These are phyloP conservation scores for Enteromius anoplus DNA, from an alignment of 2,797 vertebrate genomes.

Conservation along the genomic window DNA sequence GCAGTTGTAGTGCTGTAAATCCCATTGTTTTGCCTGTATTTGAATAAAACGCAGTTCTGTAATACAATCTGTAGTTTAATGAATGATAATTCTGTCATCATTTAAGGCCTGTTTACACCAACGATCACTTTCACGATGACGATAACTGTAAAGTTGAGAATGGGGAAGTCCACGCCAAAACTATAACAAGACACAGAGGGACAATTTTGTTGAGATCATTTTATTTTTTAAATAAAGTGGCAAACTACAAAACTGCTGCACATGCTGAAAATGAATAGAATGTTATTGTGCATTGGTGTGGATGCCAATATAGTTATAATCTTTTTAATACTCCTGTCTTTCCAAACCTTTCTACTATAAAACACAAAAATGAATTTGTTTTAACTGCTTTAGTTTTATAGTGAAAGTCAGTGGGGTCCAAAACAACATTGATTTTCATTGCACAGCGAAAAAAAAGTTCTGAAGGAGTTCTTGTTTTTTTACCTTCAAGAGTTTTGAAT, in stretches of 20 bases:
- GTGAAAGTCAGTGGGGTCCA: background rate
- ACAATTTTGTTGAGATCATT: background rate
- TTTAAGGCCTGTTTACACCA: background rate
- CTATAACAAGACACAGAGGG: background rate
- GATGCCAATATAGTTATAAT: background rate
- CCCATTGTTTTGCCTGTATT: slow-evolving; percentile 17
- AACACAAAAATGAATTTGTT: background rate
- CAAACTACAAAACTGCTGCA: background rate
- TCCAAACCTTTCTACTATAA: background rate
- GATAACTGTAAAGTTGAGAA: background rate
- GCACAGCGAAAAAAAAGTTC: background rate
- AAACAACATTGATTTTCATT: background rate
- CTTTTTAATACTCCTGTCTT: background rate
- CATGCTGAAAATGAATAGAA: background rate
- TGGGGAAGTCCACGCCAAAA: background rate
- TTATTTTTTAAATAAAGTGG: background rate
- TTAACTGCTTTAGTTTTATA: background rate
- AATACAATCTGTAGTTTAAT: background rate
- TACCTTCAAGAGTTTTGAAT: too few relatives aligned
- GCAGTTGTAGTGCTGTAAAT: slow-evolving; percentile 28
- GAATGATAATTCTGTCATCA: slow-evolving; percentile 10
- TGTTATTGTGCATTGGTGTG: background rate
- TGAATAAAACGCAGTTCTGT: slow-evolving; percentile 1
- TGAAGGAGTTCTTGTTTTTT: too few relatives aligned
- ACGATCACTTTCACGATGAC: background rate